These are phyloP conservation scores for Cephalophus harveyi DNA, from an alignment of 2,113 vertebrate genomes.

Conservation along the genomic window DNA sequence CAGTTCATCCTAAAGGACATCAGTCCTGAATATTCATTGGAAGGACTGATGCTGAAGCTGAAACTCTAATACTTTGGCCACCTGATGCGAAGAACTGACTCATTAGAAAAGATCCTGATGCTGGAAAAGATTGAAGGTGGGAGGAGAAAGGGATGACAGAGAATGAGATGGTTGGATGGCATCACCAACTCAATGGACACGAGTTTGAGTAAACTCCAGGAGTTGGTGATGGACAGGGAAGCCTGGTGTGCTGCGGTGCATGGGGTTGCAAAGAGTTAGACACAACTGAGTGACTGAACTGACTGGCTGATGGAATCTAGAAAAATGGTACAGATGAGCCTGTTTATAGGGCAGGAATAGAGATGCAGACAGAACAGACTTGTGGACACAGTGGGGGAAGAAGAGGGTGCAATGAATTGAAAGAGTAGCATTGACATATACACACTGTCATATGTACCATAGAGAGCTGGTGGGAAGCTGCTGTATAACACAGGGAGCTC, in stretches of 20 bases:
- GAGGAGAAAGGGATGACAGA: neutral
- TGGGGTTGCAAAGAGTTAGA: neutral
- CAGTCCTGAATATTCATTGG: neutral
- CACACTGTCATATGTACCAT: rapidly evolving
- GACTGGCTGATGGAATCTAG: neutral
- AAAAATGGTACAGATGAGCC: neutral
- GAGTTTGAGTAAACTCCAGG: neutral
- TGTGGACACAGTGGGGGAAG: neutral
- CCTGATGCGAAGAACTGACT: neutral
- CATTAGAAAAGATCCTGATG: neutral
- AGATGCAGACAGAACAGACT: neutral
- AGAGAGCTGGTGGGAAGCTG: neutral
- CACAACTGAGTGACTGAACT: neutral
- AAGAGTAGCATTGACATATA: neutral
- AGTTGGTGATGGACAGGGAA: neutral
- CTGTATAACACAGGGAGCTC: neutral
- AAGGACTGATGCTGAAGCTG: neutral
- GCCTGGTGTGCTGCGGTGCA: rapidly evolving
- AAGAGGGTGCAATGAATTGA: neutral
- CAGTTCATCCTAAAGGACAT: neutral
- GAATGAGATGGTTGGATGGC: neutral
- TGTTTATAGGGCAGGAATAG: neutral
- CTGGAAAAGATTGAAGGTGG: neutral
- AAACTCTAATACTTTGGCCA: neutral
- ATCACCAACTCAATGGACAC: neutral